Percentiles rank a stretch among this genome's conserved stretches.
Evolutionary conservation across 2,888 invertebrate species (phyloP).

Genomic region (Aspidapion aeneum): DNA sequence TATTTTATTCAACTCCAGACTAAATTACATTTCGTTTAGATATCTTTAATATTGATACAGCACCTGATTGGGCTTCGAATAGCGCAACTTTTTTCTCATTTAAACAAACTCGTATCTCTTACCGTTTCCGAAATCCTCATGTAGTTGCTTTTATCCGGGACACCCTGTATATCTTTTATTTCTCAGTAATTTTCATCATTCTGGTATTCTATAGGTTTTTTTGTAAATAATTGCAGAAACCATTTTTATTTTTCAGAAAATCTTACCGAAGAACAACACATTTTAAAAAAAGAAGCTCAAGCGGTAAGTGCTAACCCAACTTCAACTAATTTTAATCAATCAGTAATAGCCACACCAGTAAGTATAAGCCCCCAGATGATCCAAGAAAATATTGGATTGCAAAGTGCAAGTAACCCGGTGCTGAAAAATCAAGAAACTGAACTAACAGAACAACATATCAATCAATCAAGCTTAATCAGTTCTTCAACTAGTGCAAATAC

Average conservation of each 20-base stretch:
- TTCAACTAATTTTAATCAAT: conserved; percentile 16
- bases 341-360: conserved; percentile 29
- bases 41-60: too few species aligned
- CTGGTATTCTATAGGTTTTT: too few species aligned
- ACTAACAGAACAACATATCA: neutral
- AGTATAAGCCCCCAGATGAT: conserved; percentile 24
- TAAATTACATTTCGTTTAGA: too few species aligned
- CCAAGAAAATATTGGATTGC: neutral
- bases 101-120: too few species aligned
- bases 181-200: too few species aligned
- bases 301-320: conserved; percentile 42
- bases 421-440: conserved; percentile 6
- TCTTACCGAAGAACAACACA: conserved; percentile 22
- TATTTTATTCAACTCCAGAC: too few species aligned
- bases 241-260: conserved; percentile 18
- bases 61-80: too few species aligned
- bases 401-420: neutral
- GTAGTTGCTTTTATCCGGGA: too few species aligned
- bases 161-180: too few species aligned
- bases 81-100: too few species aligned
- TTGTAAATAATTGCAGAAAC: neutral
- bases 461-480: neutral
- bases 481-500: neutral
- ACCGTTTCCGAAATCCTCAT: too few species aligned
- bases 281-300: conserved; percentile 36